Evolutionary conservation across 2,797 vertebrate genomes (phyloP).

Genomic region (Tachyglossus aculeatus): DNA sequence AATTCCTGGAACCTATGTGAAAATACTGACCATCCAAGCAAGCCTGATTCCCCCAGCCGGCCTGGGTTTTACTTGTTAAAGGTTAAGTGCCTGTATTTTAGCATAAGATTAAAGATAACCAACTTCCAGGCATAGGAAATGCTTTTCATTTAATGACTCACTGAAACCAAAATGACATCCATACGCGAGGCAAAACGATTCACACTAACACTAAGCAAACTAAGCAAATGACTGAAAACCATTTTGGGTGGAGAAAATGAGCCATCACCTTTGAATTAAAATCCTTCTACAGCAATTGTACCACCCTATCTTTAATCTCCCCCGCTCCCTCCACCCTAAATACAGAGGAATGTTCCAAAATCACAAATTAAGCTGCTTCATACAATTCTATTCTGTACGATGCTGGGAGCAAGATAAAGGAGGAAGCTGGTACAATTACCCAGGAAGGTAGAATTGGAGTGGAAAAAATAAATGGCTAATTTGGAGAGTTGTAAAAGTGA

Average conservation of each 20-base stretch:
- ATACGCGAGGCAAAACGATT: conserved; percentile 11
- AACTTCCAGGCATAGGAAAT: conserved; percentile 35
- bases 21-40: conserved; percentile 29
- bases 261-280: conserved; percentile 3
- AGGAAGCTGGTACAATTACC: no score
- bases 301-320: not conserved
- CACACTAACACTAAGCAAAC: not conserved
- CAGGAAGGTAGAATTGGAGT: no score
- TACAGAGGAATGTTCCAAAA: no score
- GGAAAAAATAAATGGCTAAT: no score
- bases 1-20: conserved; percentile 45
- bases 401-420: no score
- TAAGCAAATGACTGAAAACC: not conserved
- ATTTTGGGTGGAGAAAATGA: not conserved
- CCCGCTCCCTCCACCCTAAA: not conserved
- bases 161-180: conserved; percentile 46
- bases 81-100: conserved; percentile 36
- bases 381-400: no score
- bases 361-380: no score
- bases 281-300: not conserved
- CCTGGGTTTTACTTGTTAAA: conserved; percentile 38
- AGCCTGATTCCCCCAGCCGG: conserved; percentile 14
- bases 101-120: conserved; percentile 28
- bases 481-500: no score
- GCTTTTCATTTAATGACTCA: conserved; percentile 38